A percentile compares a stretch with the other conserved stretches of the same genome.
Conservation (phyloP, 2,888 invertebrate genomes). For the Habroteleia sp. region DNA sequence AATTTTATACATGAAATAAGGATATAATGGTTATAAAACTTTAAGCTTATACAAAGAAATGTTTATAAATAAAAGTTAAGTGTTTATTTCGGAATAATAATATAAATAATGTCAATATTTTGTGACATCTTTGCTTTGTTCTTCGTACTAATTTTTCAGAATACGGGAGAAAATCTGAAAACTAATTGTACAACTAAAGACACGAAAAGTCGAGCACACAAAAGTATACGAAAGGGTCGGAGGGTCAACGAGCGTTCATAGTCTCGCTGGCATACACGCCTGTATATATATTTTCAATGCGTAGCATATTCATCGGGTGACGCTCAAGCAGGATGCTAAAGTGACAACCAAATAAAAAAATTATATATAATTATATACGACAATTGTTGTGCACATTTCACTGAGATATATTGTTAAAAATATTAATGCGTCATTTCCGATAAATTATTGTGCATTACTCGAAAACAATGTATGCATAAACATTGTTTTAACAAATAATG, state of each 20-base stretch:
- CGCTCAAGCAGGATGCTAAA: slow-evolving; percentile 40
- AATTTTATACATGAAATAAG: too few relatives aligned
- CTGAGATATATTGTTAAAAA: too few relatives aligned
- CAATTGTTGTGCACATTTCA: not conserved
- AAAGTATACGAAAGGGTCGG: slow-evolving; percentile 49
- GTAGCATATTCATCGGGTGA: slow-evolving; percentile 49
- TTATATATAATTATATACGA: slow-evolving; percentile 12
- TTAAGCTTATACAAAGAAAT: too few relatives aligned
- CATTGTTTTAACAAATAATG: too few relatives aligned
- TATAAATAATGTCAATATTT: too few relatives aligned
- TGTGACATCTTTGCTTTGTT: too few relatives aligned
- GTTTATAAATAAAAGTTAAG: too few relatives aligned
- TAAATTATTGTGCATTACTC: too few relatives aligned
- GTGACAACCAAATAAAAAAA: slow-evolving; percentile 29
- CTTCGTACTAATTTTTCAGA: slow-evolving; percentile 2
- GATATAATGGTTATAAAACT: too few relatives aligned
- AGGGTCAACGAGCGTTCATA: slow-evolving; percentile 52
- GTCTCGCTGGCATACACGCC: slow-evolving; percentile 38
- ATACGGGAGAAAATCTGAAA: slow-evolving; percentile 8
- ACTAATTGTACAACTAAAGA: slow-evolving; percentile 23
- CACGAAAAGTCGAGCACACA: slow-evolving; percentile 32
- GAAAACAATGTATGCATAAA: too few relatives aligned
- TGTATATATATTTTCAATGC: slow-evolving; percentile 43
- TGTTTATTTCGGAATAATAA: too few relatives aligned
- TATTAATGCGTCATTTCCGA: too few relatives aligned